These are phyloP conservation scores for Podocnemis expansa DNA, from an alignment of 2,113 vertebrate species.

Conservation along the genomic window DNA sequence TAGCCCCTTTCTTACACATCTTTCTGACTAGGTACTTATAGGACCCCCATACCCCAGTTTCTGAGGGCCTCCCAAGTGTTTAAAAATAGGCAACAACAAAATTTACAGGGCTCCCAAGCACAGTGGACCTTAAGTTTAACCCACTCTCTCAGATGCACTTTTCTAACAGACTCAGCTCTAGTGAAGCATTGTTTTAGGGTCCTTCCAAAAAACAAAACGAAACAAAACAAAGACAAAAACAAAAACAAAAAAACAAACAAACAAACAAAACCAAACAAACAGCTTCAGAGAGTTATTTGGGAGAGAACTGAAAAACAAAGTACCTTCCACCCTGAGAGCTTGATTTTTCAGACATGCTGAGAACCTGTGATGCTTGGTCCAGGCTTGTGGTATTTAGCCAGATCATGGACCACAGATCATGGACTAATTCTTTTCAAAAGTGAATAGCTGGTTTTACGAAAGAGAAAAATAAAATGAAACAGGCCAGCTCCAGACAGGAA, in stretches of 20 bases:
- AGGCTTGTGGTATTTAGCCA: not conserved
- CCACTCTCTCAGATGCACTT: not conserved
- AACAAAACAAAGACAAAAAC: too few relatives aligned
- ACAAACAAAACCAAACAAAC: too few relatives aligned
- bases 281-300: not conserved
- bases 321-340: not conserved
- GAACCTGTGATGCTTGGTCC: fast-evolving
- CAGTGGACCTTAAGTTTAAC: not conserved
- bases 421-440: not conserved
- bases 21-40: not conserved
- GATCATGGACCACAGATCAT: not conserved
- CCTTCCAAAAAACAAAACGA: not conserved
- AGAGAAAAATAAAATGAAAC: not conserved
- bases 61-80: not conserved
- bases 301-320: not conserved
- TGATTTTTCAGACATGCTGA: not conserved
- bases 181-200: not conserved
- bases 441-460: not conserved
- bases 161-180: not conserved
- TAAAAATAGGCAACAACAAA: not conserved
- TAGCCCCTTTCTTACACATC: not conserved
- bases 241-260: too few relatives aligned
- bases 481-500: not conserved
- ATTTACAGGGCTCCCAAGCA: not conserved
- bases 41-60: not conserved